Conservation (phyloP, 2,113 vertebrate genomes). For the Phaethon lepturus region DNA sequence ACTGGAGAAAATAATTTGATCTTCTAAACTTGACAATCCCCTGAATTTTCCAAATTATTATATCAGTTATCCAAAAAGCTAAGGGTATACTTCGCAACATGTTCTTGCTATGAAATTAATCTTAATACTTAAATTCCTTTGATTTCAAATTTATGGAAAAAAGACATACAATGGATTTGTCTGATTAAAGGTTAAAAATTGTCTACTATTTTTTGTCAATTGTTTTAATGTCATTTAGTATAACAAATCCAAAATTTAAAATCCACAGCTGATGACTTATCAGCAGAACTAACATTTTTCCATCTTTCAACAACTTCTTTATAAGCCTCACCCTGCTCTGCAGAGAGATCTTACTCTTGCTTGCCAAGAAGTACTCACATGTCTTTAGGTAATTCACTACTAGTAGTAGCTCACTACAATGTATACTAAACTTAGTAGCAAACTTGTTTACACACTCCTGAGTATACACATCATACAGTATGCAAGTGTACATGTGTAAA, state of each 20-base stretch:
- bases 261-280: neutral
- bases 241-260: neutral
- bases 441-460: neutral
- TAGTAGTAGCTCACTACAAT: neutral
- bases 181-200: neutral
- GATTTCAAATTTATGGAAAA: neutral
- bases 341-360: neutral
- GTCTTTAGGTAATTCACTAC: neutral
- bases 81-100: neutral
- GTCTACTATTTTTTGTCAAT: neutral
- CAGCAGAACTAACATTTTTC: neutral
- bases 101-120: neutral
- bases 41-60: neutral
- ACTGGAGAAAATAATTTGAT: neutral
- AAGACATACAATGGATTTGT: neutral
- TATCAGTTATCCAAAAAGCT: neutral
- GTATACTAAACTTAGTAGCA: neutral
- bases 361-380: neutral
- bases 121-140: neutral
- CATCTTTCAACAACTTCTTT: neutral
- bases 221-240: neutral
- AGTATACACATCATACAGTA: neutral
- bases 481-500: accelerated
- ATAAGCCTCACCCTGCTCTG: neutral
- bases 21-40: neutral